Evolutionary conservation across 2,888 invertebrate species (phyloP).

Genomic region (Cynaeus angustus): DNA sequence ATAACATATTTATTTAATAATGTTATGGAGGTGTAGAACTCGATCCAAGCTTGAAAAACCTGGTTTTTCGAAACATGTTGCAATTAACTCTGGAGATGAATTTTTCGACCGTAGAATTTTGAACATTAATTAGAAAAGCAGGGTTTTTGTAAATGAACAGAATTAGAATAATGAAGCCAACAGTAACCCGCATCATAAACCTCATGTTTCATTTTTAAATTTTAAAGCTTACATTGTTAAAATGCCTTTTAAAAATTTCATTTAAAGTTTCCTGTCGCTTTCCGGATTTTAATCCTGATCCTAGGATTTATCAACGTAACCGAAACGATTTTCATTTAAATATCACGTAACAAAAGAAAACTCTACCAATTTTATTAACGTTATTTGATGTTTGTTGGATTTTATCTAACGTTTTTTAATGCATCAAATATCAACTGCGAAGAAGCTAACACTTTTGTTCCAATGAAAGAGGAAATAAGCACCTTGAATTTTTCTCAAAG

Average conservation of each 20-base stretch:
- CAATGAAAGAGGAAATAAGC: conserved; percentile 22
- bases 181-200: conserved; percentile 2
- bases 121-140: not conserved
- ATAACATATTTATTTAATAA: no score
- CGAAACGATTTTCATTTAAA: conserved; percentile 36
- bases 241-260: conserved; percentile 20
- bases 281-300: conserved; percentile 23
- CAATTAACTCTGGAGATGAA: not conserved
- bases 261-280: conserved; percentile 30
- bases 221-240: conserved; percentile 29
- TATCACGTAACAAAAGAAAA: conserved; percentile 35
- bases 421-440: conserved; percentile 12
- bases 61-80: not conserved
- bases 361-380: conserved; percentile 33
- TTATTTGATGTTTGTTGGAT: conserved; percentile 26
- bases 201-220: conserved; percentile 25
- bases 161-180: conserved; percentile 6
- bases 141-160: not conserved
- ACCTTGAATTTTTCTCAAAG: conserved; percentile 34
- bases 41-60: no score
- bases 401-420: conserved; percentile 20
- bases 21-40: no score
- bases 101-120: not conserved
- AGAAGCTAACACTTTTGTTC: conserved; percentile 4
- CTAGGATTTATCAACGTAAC: conserved; percentile 25